Evolutionary conservation across 2,113 vertebrate species (phyloP), one percentile per base, ranked within the genome.

Genomic region (Leucosticte australis): DNA sequence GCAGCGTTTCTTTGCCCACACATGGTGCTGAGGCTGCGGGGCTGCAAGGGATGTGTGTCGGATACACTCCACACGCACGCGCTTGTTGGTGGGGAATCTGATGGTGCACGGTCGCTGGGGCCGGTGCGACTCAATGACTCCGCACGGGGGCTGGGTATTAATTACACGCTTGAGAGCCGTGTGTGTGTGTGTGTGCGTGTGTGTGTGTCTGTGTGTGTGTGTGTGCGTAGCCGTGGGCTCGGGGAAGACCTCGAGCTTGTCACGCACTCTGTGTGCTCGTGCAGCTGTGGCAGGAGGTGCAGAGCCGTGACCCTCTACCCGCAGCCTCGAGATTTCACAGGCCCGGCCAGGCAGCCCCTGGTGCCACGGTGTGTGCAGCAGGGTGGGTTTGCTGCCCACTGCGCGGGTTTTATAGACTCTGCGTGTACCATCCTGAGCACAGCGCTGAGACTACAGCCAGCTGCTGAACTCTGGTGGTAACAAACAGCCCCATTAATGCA

Each of bases 401-500:
- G 60, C 15, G 75, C 63, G 88, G 92, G 77, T 87, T 96, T 96
- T 91, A 94, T 73, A 41, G 83, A 90, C 83, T 91, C 53, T 49
- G 81, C 3, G 2, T 56, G 83, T 79, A 75, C 94, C 95, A 83
- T 83, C 81, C 69, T 52, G 77, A 95, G 91, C 93, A 49, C 89
- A 24, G 90, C 42, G 53, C 76, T n/a, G 87, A 93, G 92, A 59
- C 83, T 53, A 87, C 92, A 94, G 94, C 87, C 89, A 92, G 95
- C 88, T 95, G 71, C 97, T 96, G 96, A 97, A 97, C 97, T 96
- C 95, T n/a, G 18, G 91, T 95, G 95, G 97, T 98, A 98, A 98
- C 97, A 98, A 98, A 98, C 98, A 97, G 95, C 97, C 98, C 98
- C 97, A 97, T 98, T 98, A 98, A 97, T 78, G 95, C 91, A 83